Evolutionary conservation across 2,113 vertebrate species (phyloP), one percentile per base, ranked within the genome.

Genomic region (Diadophis punctatus): DNA sequence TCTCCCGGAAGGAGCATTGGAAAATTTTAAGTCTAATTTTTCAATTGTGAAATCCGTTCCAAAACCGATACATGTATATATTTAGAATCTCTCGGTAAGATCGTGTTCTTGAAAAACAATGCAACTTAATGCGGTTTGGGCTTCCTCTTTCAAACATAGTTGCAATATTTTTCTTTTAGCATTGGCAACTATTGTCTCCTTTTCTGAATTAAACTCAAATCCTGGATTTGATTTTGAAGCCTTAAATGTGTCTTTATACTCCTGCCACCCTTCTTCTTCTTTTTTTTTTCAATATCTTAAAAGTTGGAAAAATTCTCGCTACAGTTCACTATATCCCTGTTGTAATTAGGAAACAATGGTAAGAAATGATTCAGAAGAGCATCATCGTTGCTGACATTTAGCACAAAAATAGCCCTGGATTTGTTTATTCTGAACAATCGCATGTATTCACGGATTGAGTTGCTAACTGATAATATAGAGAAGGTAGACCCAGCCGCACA

Each of bases 1-100:
- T 58, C 74, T 49, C 51, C 55, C 43, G 58, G 4, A 53, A 0
- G 55, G 88, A 30, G 53, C 58, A 2, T 23, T 96, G 92, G 93
- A 95, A 95, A 95, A 94, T 91, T 93, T 68, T 92, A 22, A 3
- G 91, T 91, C 52, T 0, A 1, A 86, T 94, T 96, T 48, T 90
- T 63, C 43, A 63, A 30, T 63, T 86, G 93, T 43, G 3, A 43
- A 80, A 43, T 39, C 74, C 7, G 93, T 94, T 34, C 58, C 25
- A 53, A 95, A n/a, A 88, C 90, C 34, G 53, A 22, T 25, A 11
- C 58, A 94, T 95, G 63, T 68, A 2, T 68, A 68, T 68, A 68
- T 68, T 93, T 96, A 92, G 92, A 95, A 88, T 25, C 86, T 93
- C 93, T 93, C 93, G 91, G 23, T 8, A 80, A 52, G 9, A 48